Evolutionary conservation across 2,113 vertebrate species (phyloP).

Genomic region (Trogon melanurus): DNA sequence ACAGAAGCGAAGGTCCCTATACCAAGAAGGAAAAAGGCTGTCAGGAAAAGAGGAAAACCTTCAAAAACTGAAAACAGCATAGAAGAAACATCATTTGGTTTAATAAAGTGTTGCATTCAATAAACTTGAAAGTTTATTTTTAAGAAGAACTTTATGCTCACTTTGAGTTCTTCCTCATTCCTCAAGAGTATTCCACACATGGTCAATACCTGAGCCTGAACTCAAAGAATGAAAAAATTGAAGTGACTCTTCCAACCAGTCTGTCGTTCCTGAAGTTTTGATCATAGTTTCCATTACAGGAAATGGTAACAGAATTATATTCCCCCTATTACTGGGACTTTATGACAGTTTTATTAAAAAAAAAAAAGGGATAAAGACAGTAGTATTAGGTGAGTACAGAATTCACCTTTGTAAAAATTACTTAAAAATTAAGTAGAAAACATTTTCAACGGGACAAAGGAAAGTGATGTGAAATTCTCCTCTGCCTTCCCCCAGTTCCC

Average conservation of each 20-base stretch:
- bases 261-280: not conserved
- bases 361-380: not conserved
- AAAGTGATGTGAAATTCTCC: not conserved
- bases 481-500: not conserved
- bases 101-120: not conserved
- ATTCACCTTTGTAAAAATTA: not conserved
- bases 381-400: not conserved
- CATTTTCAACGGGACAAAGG: not conserved
- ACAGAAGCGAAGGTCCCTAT: not conserved
- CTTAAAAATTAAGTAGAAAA: not conserved
- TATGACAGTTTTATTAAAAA: not conserved
- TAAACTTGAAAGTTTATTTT: not conserved
- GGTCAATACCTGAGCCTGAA: not conserved
- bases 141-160: not conserved
- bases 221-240: not conserved
- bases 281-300: not conserved
- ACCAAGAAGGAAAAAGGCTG: not conserved
- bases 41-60: not conserved
- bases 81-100: constrained; percentile 1
- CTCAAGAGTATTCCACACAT: not conserved
- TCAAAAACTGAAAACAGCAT: not conserved
- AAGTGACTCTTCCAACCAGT: not conserved
- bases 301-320: not conserved
- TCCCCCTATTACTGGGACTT: not conserved
- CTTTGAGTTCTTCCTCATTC: not conserved